Percentiles rank a stretch among this genome's conserved stretches.
phyloP scores from a whole-genome alignment of 2,888 invertebrate genomes.

The Augiades crinisus region DNA sequence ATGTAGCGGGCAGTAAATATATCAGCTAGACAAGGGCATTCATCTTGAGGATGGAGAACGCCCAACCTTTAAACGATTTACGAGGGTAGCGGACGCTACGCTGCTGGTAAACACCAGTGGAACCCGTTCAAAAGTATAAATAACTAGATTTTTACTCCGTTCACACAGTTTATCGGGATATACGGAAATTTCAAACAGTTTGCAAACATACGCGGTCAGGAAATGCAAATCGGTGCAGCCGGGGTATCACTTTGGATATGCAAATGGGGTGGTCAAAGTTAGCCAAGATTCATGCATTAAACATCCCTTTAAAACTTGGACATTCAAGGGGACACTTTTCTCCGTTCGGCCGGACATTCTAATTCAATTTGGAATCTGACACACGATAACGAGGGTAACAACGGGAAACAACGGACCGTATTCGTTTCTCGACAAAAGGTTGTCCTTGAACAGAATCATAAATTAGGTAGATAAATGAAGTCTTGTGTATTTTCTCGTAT shows the following conservation, averaged over 20 bases:
- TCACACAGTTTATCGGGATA: constrained; percentile 1
- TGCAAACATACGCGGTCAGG: constrained; percentile 51
- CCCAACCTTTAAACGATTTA: constrained; percentile 79
- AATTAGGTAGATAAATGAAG: constrained; percentile 28
- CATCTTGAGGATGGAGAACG: constrained; percentile 74
- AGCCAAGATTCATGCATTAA: constrained; percentile 72
- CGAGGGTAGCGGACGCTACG: constrained; percentile 60
- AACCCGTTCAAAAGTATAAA: constrained; percentile 35
- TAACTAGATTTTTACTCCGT: constrained; percentile 25
- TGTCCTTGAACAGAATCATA: constrained; percentile 23
- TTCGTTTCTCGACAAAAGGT: constrained; percentile 22
- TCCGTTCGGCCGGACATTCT: constrained; percentile 58
- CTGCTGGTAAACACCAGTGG: constrained; percentile 46
- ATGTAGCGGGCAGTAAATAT: constrained; percentile 73
- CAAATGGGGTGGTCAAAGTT: constrained; percentile 72
- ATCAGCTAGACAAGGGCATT: constrained; percentile 73
- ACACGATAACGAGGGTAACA: constrained; percentile 28
- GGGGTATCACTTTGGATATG: constrained; percentile 66
- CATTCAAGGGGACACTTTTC: constrained; percentile 62
- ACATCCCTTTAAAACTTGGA: constrained; percentile 66
- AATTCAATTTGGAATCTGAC: constrained; percentile 69
- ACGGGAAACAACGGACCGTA: constrained; percentile 21
- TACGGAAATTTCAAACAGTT: constrained; percentile 44
- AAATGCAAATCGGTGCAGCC: constrained; percentile 62
- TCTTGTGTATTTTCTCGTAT: constrained; percentile 17